phyloP scores from a whole-genome alignment of 2,797 vertebrate species.

The Ptychadena robeensis region DNA sequence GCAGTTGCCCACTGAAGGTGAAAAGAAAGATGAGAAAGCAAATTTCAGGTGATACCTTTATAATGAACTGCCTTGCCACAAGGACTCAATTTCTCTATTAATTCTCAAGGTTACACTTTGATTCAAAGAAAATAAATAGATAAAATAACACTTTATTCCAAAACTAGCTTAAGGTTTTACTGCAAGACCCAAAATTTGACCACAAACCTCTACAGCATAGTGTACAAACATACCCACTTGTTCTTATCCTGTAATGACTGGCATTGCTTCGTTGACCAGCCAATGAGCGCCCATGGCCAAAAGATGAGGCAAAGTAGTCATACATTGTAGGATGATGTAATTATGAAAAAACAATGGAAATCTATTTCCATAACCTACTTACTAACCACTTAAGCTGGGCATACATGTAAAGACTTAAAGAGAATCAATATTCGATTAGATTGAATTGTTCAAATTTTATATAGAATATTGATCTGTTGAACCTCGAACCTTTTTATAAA shows the following conservation, averaged over 20 bases:
- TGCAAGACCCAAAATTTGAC: background rate
- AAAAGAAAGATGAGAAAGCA: conserved; percentile 62
- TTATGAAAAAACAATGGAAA: no score
- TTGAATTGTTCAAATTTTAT: no score
- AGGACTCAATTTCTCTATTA: conserved; percentile 55
- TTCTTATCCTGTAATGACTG: background rate
- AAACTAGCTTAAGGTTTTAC: background rate
- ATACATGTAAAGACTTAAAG: no score
- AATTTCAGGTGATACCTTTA: conserved; percentile 59
- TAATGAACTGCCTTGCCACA: conserved; percentile 54
- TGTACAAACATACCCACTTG: background rate
- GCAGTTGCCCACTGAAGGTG: conserved; percentile 57
- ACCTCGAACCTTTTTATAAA: no score
- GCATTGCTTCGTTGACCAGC: no score
- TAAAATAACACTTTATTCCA: background rate
- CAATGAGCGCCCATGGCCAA: no score
- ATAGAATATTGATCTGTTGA: no score
- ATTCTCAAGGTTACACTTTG: conserved; percentile 57
- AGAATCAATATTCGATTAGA: no score
- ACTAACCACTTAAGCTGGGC: no score
- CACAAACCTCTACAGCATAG: background rate
- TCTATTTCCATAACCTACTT: no score
- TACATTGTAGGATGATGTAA: no score
- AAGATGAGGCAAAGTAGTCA: no score
- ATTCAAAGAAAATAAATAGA: conserved; percentile 38